Evolutionary conservation across 2,113 vertebrate genomes (phyloP), one percentile per base, ranked within the genome.

Genomic region (Spermophilus dauricus): DNA sequence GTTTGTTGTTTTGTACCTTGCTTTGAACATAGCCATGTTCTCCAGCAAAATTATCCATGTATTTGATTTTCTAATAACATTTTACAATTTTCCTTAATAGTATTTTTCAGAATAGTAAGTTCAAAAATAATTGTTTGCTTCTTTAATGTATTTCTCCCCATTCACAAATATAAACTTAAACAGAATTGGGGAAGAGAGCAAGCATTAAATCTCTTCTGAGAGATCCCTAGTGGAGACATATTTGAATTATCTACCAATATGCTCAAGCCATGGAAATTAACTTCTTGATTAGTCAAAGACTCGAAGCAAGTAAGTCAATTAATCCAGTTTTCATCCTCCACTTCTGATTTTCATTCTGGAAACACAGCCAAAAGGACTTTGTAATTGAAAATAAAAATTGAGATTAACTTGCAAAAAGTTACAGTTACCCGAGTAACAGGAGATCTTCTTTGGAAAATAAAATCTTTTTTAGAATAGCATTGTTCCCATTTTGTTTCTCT

Each of bases 331-430:
- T 51, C 37, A 22, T 14, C 1, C 18, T 89, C 32, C 80, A 37
- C 17, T 83, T 95, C 89, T 61, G 7, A 86, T 83, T 95, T 95
- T 42, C 51, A 87, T 58, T 85, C 2, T 92, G 26, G 30, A 83
- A 70, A 83, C 51, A 73, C 12, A 92, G 45, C 30, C 45, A 2
- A 69, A 61, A 76, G 22, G 69, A 67, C 18, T 92, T 73, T 58
- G n/a, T 34, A 83, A 80, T 70, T 75, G 75, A 95, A 9, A 89
- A 86, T 85, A 81, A 96, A 97, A 86, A 58, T n/a, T 28, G 73
- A 95, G 51, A 91, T 93, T 85, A 70, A 91, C 42, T 89, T 92
- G 28, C 26, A 91, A 89, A 14, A 91, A 93, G 61, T 65, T 94
- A 89, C n/a, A 84, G 45, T 20, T 84, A 67, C 80, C 61, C 45